phyloP scores from a whole-genome alignment of 1,140 invertebrate species.

The Lepidurus apus region DNA sequence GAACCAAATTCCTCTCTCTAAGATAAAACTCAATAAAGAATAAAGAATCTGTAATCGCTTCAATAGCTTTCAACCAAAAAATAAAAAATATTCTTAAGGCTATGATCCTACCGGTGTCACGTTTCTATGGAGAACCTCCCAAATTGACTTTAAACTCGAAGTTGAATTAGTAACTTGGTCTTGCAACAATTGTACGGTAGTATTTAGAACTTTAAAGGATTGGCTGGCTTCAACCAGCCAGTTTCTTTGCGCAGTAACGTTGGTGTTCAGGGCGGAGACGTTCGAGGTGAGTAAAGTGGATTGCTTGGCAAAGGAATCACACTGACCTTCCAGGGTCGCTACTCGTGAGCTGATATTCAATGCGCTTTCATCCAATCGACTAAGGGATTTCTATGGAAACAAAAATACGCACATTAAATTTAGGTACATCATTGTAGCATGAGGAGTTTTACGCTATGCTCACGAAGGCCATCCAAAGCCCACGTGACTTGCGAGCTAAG shows the following conservation, averaged over 20 bases:
- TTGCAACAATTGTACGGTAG: not conserved
- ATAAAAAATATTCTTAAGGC: not conserved
- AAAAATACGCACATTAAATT: no score
- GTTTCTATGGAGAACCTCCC: not conserved
- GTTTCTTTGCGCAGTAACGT: not conserved
- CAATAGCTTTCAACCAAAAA: not conserved
- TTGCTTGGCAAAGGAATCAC: not conserved
- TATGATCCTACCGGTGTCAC: not conserved
- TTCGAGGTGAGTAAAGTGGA: not conserved
- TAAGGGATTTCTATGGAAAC: not conserved
- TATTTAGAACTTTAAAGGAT: not conserved
- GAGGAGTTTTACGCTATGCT: not conserved
- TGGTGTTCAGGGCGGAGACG: not conserved
- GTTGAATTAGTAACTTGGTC: not conserved
- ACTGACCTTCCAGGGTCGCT: not conserved
- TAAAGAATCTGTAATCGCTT: not conserved
- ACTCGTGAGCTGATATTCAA: not conserved
- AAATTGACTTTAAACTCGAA: not conserved
- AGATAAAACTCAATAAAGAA: not conserved
- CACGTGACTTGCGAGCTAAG: not conserved
- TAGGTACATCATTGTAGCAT: no score
- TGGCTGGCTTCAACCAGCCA: not conserved
- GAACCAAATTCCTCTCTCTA: not conserved
- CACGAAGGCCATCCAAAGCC: not conserved
- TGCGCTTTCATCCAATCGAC: not conserved